phyloP scores from a whole-genome alignment of 2,113 vertebrate genomes.

The Salvelinus sp. region DNA sequence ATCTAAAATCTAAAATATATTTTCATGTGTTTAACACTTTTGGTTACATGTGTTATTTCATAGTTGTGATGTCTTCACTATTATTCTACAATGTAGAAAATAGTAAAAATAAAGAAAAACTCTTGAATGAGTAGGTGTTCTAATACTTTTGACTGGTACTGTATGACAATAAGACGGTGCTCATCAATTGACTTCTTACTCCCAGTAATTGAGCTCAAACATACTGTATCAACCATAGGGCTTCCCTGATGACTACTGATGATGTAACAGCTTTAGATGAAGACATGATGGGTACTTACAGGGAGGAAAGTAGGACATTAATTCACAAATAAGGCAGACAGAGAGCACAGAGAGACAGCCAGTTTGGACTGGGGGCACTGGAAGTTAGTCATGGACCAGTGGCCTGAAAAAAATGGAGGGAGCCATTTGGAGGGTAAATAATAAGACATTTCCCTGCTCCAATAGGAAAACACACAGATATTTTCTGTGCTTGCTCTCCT shows the following conservation, averaged over 20 bases:
- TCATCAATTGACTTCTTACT: not conserved
- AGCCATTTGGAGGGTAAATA: slow-evolving; percentile 20
- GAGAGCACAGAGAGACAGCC: slow-evolving; percentile 20
- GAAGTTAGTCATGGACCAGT: slow-evolving; percentile 37
- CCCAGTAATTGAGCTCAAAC: not conserved
- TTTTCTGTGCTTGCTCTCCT: slow-evolving; percentile 10
- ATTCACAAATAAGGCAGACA: not conserved
- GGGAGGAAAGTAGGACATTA: not conserved
- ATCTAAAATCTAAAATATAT: too few species aligned
- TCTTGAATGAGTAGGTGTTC: too few species aligned
- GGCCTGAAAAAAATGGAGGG: slow-evolving; percentile 18
- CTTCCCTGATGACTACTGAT: not conserved
- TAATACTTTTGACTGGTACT: not conserved
- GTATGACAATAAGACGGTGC: not conserved
- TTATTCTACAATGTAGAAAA: too few species aligned
- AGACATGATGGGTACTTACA: not conserved
- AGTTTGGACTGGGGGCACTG: slow-evolving; percentile 21
- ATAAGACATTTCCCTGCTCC: slow-evolving; percentile 23
- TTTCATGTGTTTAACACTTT: too few species aligned
- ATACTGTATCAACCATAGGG: not conserved
- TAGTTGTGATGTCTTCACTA: too few species aligned
- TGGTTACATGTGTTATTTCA: too few species aligned
- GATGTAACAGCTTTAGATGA: not conserved
- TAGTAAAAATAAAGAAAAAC: too few species aligned
- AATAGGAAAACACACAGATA: slow-evolving; percentile 30